A percentile compares a stretch with the other conserved stretches of the same genome.
Conservation (phyloP, 2,888 invertebrate genomes). For the Buathra laborator region DNA sequence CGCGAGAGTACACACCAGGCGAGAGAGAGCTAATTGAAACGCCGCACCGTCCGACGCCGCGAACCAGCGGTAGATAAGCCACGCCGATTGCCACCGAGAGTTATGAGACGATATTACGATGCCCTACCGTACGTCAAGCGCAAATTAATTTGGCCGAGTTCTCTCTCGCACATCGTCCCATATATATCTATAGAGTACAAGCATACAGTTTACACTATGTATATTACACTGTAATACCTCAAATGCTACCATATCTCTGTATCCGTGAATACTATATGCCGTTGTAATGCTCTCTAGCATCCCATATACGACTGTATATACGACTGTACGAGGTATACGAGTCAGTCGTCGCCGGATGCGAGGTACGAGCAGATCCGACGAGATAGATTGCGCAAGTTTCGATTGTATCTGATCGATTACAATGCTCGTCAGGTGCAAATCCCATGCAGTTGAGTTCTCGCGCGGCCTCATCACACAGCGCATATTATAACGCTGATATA, state of each 20-base stretch:
- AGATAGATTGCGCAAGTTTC: constrained; percentile 62
- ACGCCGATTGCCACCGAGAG: constrained; percentile 81
- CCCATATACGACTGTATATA: constrained; percentile 43
- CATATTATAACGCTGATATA: constrained; percentile 5
- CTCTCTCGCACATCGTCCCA: constrained; percentile 51
- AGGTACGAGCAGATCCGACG: constrained; percentile 57
- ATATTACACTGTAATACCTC: constrained; percentile 29
- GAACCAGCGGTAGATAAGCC: constrained; percentile 82
- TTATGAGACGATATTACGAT: constrained; percentile 84
- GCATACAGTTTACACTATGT: not conserved
- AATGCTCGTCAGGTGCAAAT: constrained; percentile 69
- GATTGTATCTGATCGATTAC: constrained; percentile 68
- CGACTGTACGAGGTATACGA: no score
- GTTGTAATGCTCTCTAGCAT: constrained; percentile 40
- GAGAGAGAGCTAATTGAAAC: constrained; percentile 82
- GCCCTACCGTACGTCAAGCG: constrained; percentile 80
- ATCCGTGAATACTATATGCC: constrained; percentile 41
- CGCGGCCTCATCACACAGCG: constrained; percentile 13
- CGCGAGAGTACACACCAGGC: constrained; percentile 43
- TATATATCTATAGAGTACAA: constrained; percentile 5
- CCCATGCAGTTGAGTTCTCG: constrained; percentile 50
- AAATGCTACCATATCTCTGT: constrained; percentile 43
- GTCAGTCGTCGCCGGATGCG: constrained; percentile 58
- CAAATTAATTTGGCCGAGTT: constrained; percentile 82
- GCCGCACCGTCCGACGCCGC: constrained; percentile 69